Conservation (phyloP, 2,797 vertebrate genomes). For the Otus scops region DNA sequence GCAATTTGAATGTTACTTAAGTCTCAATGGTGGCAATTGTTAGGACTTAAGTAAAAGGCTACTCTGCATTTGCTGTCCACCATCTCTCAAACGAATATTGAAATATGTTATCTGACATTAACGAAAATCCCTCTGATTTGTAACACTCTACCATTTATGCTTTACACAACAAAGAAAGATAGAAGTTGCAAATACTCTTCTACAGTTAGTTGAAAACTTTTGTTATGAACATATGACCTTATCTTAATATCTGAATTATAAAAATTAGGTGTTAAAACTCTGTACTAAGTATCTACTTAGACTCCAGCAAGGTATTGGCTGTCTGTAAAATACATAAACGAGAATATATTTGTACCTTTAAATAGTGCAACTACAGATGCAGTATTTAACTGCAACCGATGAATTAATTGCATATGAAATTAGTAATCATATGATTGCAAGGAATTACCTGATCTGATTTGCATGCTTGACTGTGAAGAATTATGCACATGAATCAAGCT, state of each 20-base stretch:
- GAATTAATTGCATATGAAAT: constrained; percentile 19
- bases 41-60: background rate
- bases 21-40: background rate
- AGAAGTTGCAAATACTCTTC: background rate
- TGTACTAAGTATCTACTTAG: background rate
- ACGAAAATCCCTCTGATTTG: background rate
- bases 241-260: background rate
- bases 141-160: background rate
- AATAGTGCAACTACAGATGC: background rate
- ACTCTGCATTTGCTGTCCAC: background rate
- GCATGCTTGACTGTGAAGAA: background rate
- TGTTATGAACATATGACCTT: background rate
- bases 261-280: background rate
- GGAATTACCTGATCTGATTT: constrained; percentile 14
- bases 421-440: background rate
- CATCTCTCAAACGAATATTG: background rate
- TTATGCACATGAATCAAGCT: background rate
- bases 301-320: background rate
- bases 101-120: background rate
- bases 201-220: background rate
- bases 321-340: background rate
- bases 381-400: background rate
- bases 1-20: background rate
- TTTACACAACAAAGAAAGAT: background rate
- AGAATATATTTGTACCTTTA: background rate